Evolutionary conservation across 2,888 invertebrate genomes (phyloP), one percentile per base, ranked within the genome.

Genomic region (Chaetoderma sp.): DNA sequence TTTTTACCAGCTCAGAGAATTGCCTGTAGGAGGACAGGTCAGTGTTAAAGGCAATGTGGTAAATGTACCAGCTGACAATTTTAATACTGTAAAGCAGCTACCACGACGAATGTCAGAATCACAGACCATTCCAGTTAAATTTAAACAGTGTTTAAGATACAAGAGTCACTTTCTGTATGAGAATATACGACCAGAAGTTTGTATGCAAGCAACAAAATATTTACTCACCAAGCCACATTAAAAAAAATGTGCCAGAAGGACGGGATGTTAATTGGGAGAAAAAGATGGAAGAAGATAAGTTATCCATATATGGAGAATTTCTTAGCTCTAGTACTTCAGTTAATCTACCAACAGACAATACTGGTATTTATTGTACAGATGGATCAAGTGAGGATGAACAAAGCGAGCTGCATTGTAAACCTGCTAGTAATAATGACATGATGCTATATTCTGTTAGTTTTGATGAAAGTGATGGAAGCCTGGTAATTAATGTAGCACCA

Each of bases 31-130:
- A 1, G 25, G 60, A 32, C 69, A 69, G 25, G 27, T 61, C 0
- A 21, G 63, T 33, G 27, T 69, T 0, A 32, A 49, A 28, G 68
- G 68, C 4, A 69, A 69, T 66, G 63, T 66, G 10, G 65, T 66
- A 2, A 66, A 63, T 56, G 68, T 69, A 5, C 63, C 65, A 33
- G 27, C 60, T 16, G 63, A 56, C n/a, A 56, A 5, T 47, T 45
- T 64, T 16, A 16, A 47, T 16, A 60, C 67, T n/a, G 64, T 67
- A n/a, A 4, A 55, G 27, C 56, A 13, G 8, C 49, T 69, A 32
- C 69, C 66, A 27, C 33, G 66, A 36, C 21, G 32, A 49, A n/a
- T 28, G 23, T 33, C 39, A 10, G 6, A 59, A 4, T 39, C 49
- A 16, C 30, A 59, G 13, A 66, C 62, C 30, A 10, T 57, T 33